Percentiles rank a stretch among this genome's conserved stretches.
These are phyloP conservation scores for Paedocypris micromegethes DNA, from an alignment of 2,797 vertebrate genomes.

Conservation along the genomic window DNA sequence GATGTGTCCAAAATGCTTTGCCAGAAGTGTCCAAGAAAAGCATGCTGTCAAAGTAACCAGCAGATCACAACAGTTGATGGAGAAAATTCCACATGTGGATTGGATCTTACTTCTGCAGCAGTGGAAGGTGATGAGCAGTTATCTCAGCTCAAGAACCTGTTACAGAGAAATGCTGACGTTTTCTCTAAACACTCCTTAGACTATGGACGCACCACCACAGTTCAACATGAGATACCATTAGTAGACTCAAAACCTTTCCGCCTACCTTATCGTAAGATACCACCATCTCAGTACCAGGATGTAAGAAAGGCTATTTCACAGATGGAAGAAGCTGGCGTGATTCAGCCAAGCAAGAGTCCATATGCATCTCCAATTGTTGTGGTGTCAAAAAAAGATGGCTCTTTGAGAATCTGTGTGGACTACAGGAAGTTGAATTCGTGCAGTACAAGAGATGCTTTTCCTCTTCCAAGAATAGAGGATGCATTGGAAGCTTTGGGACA, in stretches of 20 bases:
- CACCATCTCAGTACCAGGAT: neutral
- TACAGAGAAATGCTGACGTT: slow-evolving; percentile 1
- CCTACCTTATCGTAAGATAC: neutral
- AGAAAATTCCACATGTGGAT: too few relatives aligned
- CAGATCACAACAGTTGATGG: neutral
- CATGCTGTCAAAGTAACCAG: neutral
- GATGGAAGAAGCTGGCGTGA: neutral
- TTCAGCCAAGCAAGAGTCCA: slow-evolving; percentile 41
- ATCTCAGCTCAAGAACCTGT: neutral
- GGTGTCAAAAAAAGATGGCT: slow-evolving; percentile 47
- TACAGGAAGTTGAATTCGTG: slow-evolving; percentile 50
- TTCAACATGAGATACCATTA: slow-evolving; percentile 5
- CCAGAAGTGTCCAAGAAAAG: too few relatives aligned
- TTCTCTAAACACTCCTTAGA: slow-evolving; percentile 13
- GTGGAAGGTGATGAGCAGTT: neutral
- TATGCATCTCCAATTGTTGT: slow-evolving; percentile 46
- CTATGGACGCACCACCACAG: slow-evolving; percentile 8
- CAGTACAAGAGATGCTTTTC: slow-evolving; percentile 44
- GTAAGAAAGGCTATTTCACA: neutral
- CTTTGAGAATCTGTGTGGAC: slow-evolving; percentile 40
- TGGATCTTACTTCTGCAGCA: neutral
- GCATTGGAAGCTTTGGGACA: slow-evolving; percentile 45
- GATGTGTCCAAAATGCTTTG: neutral
- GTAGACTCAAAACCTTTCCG: neutral
- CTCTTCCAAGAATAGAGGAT: slow-evolving; percentile 47